Evolutionary conservation across 2,888 invertebrate genomes (phyloP), one percentile per base, ranked within the genome.

Genomic region (Eupithecia subfuscata): DNA sequence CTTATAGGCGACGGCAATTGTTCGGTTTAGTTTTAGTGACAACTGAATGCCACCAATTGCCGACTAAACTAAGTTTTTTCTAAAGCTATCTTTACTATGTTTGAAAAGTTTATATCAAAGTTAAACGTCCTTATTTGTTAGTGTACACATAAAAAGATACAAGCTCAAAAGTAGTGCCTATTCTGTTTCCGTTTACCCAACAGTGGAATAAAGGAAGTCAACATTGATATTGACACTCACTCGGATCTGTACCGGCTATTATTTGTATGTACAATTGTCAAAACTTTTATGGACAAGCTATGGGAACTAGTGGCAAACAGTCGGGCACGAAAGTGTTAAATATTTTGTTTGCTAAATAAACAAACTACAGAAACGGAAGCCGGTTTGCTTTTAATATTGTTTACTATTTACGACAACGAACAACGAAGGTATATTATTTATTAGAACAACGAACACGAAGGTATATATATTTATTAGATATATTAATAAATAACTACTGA

Each of bases 281-380:
- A 78, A 81, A 78, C 75, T 79, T 78, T 84, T 84, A 84, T 80
- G 40, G 75, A 81, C 80, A 81, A 80, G 69, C 78, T 80, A 81
- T 84, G 82, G 80, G 84, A 86, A 82, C 78, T 75, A 77, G 73
- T 65, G 68, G 64, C 34, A 84, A 86, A 89, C 86, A 82, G 75
- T 84, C 84, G 79, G 73, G 75, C 25, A 82, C 82, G 76, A 75
- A 82, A 79, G 76, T 76, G 78, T 75, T 78, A n/a, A 63, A 71
- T 43, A 76, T 74, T 43, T 65, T 22, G 40, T 60, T 45, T 37
- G 30, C 40, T 22, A 8, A 14, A 0, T 67, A 52, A 34, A 65
- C 25, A 14, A 60, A 60, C 14, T 25, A 25, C 25, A 12, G 5
- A 60, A 60, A 60, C 6, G 25, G 60, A 60, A 5, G 60, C 60